phyloP scores from a whole-genome alignment of 2,797 vertebrate species.

The Merluccius polli region DNA sequence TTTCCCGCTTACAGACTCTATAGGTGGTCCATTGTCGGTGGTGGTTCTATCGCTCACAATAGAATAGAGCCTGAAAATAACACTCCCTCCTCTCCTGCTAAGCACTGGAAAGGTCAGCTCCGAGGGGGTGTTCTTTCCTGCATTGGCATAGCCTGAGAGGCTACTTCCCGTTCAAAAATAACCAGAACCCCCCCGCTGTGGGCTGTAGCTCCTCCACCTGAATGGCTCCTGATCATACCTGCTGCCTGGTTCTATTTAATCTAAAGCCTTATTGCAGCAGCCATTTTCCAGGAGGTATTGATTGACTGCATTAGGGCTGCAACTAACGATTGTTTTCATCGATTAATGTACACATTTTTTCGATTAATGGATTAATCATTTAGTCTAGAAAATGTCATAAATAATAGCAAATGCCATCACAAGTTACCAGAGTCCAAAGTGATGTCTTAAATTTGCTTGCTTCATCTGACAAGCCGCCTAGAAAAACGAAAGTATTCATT shows the following conservation, averaged over 20 bases:
- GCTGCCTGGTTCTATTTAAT: neutral
- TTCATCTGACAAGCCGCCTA: too few relatives aligned
- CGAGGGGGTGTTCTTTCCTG: conserved; percentile 11
- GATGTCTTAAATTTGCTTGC: too few relatives aligned
- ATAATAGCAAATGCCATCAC: too few relatives aligned
- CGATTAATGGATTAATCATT: too few relatives aligned
- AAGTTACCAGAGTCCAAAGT: too few relatives aligned
- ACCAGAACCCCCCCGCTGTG: conserved; percentile 25
- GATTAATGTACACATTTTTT: too few relatives aligned
- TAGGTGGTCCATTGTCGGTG: neutral
- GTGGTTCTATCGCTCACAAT: neutral
- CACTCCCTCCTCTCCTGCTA: conserved; percentile 17
- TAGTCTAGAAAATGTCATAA: too few relatives aligned
- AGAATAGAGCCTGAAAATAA: conserved; percentile 8
- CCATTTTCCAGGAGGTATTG: neutral
- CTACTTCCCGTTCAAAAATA: conserved; percentile 42
- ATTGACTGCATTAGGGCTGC: neutral
- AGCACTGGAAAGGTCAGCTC: conserved; percentile 48
- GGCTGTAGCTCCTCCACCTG: conserved; percentile 26
- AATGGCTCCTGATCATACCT: conserved; percentile 3
- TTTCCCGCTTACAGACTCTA: neutral
- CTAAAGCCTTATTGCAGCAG: neutral
- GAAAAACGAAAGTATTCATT: too few relatives aligned
- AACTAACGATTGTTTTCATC: too few relatives aligned
- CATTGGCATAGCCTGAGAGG: conserved; percentile 35